A percentile compares a stretch with the other conserved stretches of the same genome.
phyloP scores from a whole-genome alignment of 1,140 invertebrate genomes.

The Sesamia nonagrioides region DNA sequence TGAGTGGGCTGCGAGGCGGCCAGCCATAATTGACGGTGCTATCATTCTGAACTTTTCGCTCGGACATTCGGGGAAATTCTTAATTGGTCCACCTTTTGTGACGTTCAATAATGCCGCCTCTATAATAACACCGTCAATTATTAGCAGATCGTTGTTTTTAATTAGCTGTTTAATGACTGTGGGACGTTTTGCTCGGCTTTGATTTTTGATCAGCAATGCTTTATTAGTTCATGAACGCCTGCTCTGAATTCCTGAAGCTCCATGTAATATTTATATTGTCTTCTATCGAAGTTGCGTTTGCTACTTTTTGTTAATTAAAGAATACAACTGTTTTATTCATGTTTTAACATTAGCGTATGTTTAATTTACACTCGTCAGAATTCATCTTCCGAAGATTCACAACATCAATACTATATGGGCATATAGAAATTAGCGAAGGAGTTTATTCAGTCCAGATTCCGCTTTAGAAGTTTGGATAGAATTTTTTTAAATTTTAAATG shows the following conservation, averaged over 20 bases:
- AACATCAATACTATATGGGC: slow-evolving; percentile 20
- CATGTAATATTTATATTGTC: slow-evolving; percentile 39
- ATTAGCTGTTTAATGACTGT: slow-evolving; percentile 68
- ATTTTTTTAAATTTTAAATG: slow-evolving; percentile 50
- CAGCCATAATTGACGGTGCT: slow-evolving; percentile 81
- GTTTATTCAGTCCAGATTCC: slow-evolving; percentile 16
- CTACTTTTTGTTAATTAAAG: slow-evolving; percentile 28
- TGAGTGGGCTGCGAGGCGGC: slow-evolving; percentile 67
- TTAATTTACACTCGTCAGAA: slow-evolving; percentile 21
- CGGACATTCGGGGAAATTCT: slow-evolving; percentile 85
- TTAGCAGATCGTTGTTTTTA: slow-evolving; percentile 84
- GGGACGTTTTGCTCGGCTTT: slow-evolving; percentile 15
- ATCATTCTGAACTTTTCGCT: slow-evolving; percentile 82
- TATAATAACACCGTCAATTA: slow-evolving; percentile 83
- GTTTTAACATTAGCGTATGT: slow-evolving; percentile 14
- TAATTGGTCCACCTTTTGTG: slow-evolving; percentile 86
- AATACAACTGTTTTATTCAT: slow-evolving; percentile 24
- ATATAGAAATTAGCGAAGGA: slow-evolving; percentile 27
- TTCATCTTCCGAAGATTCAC: neutral
- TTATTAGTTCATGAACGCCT: slow-evolving; percentile 26
- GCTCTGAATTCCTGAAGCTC: slow-evolving; percentile 16
- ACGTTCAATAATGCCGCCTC: slow-evolving; percentile 81
- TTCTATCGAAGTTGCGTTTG: neutral
- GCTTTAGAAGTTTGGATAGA: slow-evolving; percentile 16
- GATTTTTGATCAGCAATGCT: slow-evolving; percentile 5